Evolutionary conservation across 2,113 vertebrate species (phyloP).

Genomic region (Lagopus leucura): DNA sequence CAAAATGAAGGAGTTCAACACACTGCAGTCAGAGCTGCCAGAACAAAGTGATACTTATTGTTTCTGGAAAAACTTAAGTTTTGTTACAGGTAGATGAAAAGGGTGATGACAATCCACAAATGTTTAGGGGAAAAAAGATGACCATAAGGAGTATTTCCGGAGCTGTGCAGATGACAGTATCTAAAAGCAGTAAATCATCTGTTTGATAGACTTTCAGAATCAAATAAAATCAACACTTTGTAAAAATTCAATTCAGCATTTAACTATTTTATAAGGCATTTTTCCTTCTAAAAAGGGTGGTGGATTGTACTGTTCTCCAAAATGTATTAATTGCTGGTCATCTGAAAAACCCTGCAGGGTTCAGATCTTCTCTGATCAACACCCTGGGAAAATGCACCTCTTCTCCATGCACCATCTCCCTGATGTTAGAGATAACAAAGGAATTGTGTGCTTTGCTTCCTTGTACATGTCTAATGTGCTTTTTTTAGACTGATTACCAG

Average conservation of each 20-base stretch:
- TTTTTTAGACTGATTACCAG: slow-evolving; percentile 64
- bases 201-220: not conserved
- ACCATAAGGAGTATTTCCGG: not conserved
- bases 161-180: not conserved
- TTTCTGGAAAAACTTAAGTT: not conserved
- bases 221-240: not conserved
- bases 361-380: not conserved
- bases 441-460: slow-evolving; percentile 51
- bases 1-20: not conserved
- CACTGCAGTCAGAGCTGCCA: not conserved
- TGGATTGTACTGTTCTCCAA: not conserved
- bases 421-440: slow-evolving; percentile 53
- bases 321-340: not conserved
- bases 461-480: slow-evolving; percentile 41
- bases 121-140: not conserved
- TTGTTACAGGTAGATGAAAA: not conserved
- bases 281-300: not conserved
- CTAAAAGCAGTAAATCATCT: not conserved
- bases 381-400: slow-evolving; percentile 63
- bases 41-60: not conserved
- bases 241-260: not conserved
- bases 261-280: not conserved
- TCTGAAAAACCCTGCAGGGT: slow-evolving; percentile 21
- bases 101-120: not conserved
- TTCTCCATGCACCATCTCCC: not conserved